phyloP scores from a whole-genome alignment of 2,797 vertebrate species.

The Nothura maculosa region DNA sequence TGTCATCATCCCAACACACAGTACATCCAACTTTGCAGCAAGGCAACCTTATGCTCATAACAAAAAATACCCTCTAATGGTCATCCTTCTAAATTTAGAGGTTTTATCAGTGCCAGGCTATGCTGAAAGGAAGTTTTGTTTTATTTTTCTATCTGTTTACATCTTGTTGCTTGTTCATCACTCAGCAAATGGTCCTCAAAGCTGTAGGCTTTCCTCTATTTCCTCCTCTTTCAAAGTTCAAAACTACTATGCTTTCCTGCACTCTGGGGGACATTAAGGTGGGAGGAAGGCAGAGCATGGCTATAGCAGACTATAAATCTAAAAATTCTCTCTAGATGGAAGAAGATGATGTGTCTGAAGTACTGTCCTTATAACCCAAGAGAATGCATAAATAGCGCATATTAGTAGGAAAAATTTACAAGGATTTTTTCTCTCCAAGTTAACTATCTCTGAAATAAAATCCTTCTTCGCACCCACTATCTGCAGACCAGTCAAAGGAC shows the following conservation, averaged over 20 bases:
- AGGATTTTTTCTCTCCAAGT: background rate
- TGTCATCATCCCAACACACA: background rate
- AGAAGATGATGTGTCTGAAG: background rate
- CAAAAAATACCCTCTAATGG: background rate
- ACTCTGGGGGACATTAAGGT: accelerated
- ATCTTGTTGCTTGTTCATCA: background rate
- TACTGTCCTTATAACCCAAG: background rate
- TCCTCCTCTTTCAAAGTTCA: too few relatives aligned
- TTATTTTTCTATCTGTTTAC: background rate
- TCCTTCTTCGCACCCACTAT: background rate
- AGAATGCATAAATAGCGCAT: background rate
- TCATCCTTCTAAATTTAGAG: background rate
- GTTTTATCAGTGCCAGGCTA: background rate
- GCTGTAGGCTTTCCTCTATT: background rate
- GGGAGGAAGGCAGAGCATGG: background rate
- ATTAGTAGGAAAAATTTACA: background rate
- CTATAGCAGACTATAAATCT: background rate
- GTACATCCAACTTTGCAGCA: too few relatives aligned
- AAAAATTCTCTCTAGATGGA: background rate
- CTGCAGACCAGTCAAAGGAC: background rate
- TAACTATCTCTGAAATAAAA: background rate
- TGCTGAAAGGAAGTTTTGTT: background rate
- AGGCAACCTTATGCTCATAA: background rate
- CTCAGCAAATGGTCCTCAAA: background rate
- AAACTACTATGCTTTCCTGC: background rate